Percentiles rank a stretch among this genome's conserved stretches.
Conservation (phyloP, 2,888 invertebrate species). For the Diogma glabrata region DNA sequence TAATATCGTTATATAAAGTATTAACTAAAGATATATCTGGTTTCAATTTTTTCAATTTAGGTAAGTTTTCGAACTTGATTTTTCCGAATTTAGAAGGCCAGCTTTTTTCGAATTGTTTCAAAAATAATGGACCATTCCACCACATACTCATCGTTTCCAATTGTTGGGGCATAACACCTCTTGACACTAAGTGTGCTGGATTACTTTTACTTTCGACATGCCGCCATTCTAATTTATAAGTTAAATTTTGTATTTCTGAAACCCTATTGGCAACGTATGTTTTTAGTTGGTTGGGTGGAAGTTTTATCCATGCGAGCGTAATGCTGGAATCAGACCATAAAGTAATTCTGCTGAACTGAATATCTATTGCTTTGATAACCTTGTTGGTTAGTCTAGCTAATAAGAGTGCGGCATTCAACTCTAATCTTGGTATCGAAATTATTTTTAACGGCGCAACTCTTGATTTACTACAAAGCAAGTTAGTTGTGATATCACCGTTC, state of each 20-base stretch:
- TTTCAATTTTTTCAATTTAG: neutral
- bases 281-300: conserved; percentile 10
- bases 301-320: conserved; percentile 16
- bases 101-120: neutral
- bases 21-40: neutral
- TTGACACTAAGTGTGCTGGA: conserved; percentile 15
- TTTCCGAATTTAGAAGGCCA: neutral
- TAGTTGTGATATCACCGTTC: too few relatives aligned
- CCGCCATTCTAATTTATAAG: conserved; percentile 12
- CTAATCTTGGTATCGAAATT: too few relatives aligned
- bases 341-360: too few relatives aligned
- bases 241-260: conserved; percentile 13
- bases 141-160: neutral
- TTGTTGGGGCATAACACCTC: conserved; percentile 11
- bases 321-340: conserved; percentile 8
- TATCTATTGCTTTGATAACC: too few relatives aligned
- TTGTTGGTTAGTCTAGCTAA: too few relatives aligned
- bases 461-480: too few relatives aligned
- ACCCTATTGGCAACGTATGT: conserved; percentile 17
- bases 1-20: neutral
- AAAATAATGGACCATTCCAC: conserved; percentile 2
- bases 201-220: conserved; percentile 16
- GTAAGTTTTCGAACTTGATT: neutral
- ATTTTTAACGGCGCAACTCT: too few relatives aligned
- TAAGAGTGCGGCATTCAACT: too few relatives aligned